phyloP scores from a whole-genome alignment of 2,113 vertebrate genomes.

The human region DNA sequence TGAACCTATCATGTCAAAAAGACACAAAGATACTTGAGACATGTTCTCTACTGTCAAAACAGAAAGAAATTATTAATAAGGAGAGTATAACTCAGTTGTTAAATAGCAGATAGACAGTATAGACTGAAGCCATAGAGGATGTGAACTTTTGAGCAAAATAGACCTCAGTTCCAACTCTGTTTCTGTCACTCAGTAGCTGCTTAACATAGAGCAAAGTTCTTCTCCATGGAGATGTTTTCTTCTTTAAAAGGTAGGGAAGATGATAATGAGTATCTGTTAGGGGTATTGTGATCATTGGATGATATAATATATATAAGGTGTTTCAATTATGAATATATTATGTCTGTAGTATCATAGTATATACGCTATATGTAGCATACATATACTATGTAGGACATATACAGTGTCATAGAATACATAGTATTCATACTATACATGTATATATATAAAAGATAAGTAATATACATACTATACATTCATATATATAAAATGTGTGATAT shows the following conservation, averaged over 20 bases:
- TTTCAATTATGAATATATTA: not conserved
- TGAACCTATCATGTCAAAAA: not conserved
- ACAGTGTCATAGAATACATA: no score
- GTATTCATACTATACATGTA: no score
- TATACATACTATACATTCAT: not conserved
- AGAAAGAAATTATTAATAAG: not conserved
- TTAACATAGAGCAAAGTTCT: not conserved
- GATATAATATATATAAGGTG: not conserved
- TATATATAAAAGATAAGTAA: not conserved
- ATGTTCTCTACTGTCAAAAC: not conserved
- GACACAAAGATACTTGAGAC: not conserved
- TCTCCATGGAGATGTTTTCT: not conserved
- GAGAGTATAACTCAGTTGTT: not conserved
- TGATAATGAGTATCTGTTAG: not conserved
- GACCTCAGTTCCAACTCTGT: not conserved
- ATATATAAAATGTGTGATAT: not conserved
- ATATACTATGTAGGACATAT: not conserved
- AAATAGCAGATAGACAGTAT: not conserved
- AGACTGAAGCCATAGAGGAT: not conserved
- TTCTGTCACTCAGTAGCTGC: not conserved
- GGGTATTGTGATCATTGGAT: not conserved
- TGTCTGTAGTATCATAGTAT: not conserved
- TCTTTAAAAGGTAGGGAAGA: not conserved
- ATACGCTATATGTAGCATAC: not conserved
- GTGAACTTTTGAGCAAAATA: not conserved